Evolutionary conservation across 2,113 vertebrate genomes (phyloP).

Genomic region (Orcinus orca): DNA sequence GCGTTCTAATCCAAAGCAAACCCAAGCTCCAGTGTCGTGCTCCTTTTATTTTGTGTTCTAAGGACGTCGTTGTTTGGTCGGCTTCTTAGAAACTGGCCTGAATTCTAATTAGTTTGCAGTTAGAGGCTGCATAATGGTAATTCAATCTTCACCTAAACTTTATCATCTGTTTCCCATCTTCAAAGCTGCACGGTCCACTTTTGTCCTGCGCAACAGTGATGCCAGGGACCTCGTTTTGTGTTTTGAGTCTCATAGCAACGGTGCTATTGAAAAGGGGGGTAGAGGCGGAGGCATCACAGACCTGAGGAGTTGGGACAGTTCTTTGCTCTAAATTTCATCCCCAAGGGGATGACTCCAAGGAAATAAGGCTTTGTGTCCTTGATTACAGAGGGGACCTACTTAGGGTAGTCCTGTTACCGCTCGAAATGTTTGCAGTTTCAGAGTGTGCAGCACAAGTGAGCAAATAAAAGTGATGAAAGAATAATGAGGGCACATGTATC

Average conservation of each 20-base stretch:
- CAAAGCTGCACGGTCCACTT: not conserved
- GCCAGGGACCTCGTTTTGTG: not conserved
- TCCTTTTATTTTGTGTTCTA: not conserved
- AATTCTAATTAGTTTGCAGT: conserved; percentile 48
- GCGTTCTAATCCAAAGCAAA: not conserved
- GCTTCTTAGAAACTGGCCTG: conserved; percentile 43
- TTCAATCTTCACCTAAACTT: not conserved
- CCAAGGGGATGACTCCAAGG: not conserved
- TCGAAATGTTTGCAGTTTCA: not conserved
- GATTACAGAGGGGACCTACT: not conserved
- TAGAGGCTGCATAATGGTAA: conserved; percentile 32
- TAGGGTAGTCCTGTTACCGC: not conserved
- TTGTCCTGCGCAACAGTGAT: not conserved
- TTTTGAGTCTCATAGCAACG: not conserved
- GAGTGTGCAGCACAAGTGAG: not conserved
- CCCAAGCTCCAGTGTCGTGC: accelerated
- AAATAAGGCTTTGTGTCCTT: not conserved
- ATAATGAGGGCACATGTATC: not conserved
- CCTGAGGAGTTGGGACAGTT: not conserved
- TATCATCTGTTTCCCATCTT: conserved; percentile 68
- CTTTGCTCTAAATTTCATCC: not conserved
- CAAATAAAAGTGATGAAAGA: not conserved
- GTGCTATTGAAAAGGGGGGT: not conserved
- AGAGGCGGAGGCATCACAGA: accelerated
- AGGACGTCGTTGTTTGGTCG: not conserved